phyloP scores from a whole-genome alignment of 1,140 invertebrate genomes.

The Aphelenchoides besseyi region DNA sequence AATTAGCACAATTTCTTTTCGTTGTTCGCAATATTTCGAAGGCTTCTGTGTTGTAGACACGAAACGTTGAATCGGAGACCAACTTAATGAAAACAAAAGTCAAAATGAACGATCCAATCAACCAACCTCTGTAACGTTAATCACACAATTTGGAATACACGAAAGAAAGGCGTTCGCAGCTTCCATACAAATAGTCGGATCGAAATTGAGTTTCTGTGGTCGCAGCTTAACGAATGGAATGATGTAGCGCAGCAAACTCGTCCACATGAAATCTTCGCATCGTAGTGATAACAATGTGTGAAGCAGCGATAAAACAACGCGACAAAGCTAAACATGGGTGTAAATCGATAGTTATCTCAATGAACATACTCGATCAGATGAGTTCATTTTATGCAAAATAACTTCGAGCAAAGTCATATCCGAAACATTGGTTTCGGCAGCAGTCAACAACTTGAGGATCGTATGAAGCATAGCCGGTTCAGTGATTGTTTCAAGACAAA shows the following conservation, averaged over 20 bases:
- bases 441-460: conserved; percentile 75
- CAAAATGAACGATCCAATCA: conserved; percentile 20
- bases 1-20: conserved; percentile 17
- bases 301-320: conserved; percentile 84
- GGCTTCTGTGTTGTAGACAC: conserved; percentile 42
- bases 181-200: conserved; percentile 73
- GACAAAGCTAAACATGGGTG: conserved; percentile 78
- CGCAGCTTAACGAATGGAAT: conserved; percentile 83
- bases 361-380: conserved; percentile 44
- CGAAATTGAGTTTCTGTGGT: conserved; percentile 76
- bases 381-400: conserved; percentile 61
- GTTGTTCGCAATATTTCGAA: conserved; percentile 29
- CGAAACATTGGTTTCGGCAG: conserved; percentile 67
- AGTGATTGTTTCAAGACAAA: conserved; percentile 72
- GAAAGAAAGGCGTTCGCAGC: conserved; percentile 77
- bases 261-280: conserved; percentile 94
- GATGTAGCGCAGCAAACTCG: conserved; percentile 80
- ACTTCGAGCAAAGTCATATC: conserved; percentile 64
- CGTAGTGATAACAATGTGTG: conserved; percentile 84
- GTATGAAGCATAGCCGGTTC: conserved; percentile 81
- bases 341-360: conserved; percentile 26
- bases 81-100: conserved; percentile 33
- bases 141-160: conserved; percentile 71
- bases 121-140: conserved; percentile 40
- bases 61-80: conserved; percentile 35